Percentiles rank a stretch among this genome's conserved stretches.
phyloP scores from a whole-genome alignment of 2,797 vertebrate species.

The Orestias chungarensis region DNA sequence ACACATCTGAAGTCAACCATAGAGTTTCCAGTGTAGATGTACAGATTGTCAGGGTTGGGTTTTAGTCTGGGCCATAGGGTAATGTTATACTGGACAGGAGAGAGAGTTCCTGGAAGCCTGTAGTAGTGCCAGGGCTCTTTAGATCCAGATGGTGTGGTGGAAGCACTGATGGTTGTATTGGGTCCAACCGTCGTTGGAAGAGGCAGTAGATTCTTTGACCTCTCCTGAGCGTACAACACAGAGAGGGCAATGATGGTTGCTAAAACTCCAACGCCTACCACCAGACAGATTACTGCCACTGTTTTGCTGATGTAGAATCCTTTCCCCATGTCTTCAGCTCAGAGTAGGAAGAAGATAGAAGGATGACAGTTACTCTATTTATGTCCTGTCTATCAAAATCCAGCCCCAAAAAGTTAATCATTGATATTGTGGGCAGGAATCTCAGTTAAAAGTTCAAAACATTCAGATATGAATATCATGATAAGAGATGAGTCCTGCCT shows the following conservation, averaged over 20 bases:
- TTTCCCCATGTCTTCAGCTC: slow-evolving; percentile 81
- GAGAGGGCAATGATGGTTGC: slow-evolving; percentile 87
- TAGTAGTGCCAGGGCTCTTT: slow-evolving; percentile 71
- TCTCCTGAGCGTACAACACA: slow-evolving; percentile 86
- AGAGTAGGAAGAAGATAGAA: slow-evolving; percentile 27
- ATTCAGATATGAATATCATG: slow-evolving; percentile 35
- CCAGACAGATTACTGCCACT: slow-evolving; percentile 63
- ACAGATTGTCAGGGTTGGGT: slow-evolving; percentile 43
- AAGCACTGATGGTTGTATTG: slow-evolving; percentile 64
- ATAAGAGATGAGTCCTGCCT: slow-evolving; percentile 33
- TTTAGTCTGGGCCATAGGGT: slow-evolving; percentile 65
- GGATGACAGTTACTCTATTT: slow-evolving; percentile 27
- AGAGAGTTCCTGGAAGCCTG: slow-evolving; percentile 65
- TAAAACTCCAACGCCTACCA: slow-evolving; percentile 71
- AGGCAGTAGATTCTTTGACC: slow-evolving; percentile 62
- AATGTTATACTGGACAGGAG: slow-evolving; percentile 61
- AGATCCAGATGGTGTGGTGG: slow-evolving; percentile 64
- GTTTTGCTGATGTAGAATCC: slow-evolving; percentile 87
- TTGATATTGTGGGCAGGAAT: slow-evolving; percentile 21
- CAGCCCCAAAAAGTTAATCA: slow-evolving; percentile 49
- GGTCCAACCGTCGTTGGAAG: neutral
- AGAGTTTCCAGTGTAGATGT: slow-evolving; percentile 64
- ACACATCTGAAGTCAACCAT: slow-evolving; percentile 60
- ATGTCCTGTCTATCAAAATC: slow-evolving; percentile 27
- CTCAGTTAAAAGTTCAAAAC: slow-evolving; percentile 43